Base-by-base conservation (phyloP, 2,797 vertebrate genomes). In the Gymnoscopelus braueri region DNA sequence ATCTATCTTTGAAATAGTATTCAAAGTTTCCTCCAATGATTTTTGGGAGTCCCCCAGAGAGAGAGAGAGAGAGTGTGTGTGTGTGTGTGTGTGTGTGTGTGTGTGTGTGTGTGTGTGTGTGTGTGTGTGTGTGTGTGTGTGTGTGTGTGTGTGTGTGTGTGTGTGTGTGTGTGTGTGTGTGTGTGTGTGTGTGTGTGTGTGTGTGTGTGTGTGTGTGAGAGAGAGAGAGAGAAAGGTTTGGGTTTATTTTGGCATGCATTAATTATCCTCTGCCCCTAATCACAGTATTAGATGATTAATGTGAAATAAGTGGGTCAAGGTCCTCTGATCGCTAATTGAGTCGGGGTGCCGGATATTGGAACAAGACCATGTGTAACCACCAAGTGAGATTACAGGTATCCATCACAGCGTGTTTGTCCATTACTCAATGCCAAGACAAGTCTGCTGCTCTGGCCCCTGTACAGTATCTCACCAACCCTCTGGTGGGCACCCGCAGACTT, bases 271-370 rank as follows among this genome's bases (percentile, higher is more conserved):
- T 52, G 59, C 14, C 15, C 29, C 44, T 44, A 13, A 57, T 57
- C 55, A 32, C 19, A 32, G 55, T 14, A 24, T 57, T 5, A 29
- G 24, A 57, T 57, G 26, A 60, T 60, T 60, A 23, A 57, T 66
- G 55, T n/a, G 47, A 49, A 48, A 58, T 19, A 69, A 69, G 24
- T 69, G 39, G 60, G 60, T 55, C 60, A 69, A 63, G 39, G 52
- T 56, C 44, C 50, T 26, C 0, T 48, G 60, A 55, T 44, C 19
- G 23, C 29, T 15, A 51, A 15, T 14, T 32, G 15, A 58, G 11
- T 12, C 15, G 8, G 48, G 15, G 59, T 29, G 39, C 12, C 3
- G 5, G 26, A 26, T 57, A 48, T 29, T 48, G 19, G 12, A 14
- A 13, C 12, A 29, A 23, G 48, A 35, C n/a, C 29, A 39, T 14